Evolutionary conservation across 2,888 invertebrate genomes (phyloP).

Genomic region (Drosophila gaucha): DNA sequence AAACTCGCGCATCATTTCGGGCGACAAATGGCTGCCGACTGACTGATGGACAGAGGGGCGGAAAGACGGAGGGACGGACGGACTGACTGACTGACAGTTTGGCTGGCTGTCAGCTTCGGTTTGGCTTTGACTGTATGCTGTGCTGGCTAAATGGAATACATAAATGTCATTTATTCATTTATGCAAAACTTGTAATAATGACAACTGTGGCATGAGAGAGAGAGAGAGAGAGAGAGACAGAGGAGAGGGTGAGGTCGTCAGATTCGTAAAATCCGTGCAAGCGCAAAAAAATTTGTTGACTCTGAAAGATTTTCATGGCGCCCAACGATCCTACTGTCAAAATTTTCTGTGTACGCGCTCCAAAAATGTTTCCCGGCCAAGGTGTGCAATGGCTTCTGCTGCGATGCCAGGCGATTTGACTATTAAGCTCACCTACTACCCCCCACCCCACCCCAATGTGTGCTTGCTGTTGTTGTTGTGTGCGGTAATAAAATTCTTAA

Average conservation of each 20-base stretch:
- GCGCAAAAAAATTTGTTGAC: slow-evolving; percentile 64
- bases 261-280: slow-evolving; percentile 56
- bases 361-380: slow-evolving; percentile 66
- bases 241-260: not conserved
- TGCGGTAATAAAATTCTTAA: slow-evolving; percentile 84
- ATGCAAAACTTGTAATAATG: slow-evolving; percentile 79
- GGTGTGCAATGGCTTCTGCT: slow-evolving; percentile 56
- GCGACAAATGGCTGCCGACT: slow-evolving; percentile 51
- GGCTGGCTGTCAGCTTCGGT: slow-evolving; percentile 14
- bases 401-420: slow-evolving; percentile 48
- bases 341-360: slow-evolving; percentile 72
- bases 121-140: slow-evolving; percentile 30
- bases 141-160: slow-evolving; percentile 69
- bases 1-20: slow-evolving; percentile 59
- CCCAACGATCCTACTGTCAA: slow-evolving; percentile 62
- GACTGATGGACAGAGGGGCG: slow-evolving; percentile 1
- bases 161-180: slow-evolving; percentile 77
- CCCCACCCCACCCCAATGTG: not conserved
- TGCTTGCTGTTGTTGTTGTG: slow-evolving; percentile 42
- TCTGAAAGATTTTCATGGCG: slow-evolving; percentile 69
- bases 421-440: slow-evolving; percentile 45
- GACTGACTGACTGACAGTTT: slow-evolving; percentile 7
- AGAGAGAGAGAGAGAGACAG: not conserved
- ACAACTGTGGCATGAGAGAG: slow-evolving; percentile 35
- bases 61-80: slow-evolving; percentile 6